Conservation (phyloP, 2,797 vertebrate genomes). For the Paramormyrops hopkinsi region DNA sequence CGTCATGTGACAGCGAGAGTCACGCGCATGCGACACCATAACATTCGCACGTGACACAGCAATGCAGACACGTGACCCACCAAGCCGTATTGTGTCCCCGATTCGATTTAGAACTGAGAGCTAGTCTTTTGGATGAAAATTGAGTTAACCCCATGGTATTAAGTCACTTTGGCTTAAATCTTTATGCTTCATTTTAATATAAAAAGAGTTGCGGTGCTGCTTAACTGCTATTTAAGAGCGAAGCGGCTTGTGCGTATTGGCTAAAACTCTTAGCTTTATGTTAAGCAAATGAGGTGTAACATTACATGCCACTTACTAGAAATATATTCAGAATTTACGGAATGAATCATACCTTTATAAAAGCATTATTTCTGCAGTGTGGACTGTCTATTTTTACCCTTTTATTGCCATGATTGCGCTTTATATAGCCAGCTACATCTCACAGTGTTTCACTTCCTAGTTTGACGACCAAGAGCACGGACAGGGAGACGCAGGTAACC, state of each 20-base stretch:
- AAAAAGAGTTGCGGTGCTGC: neutral
- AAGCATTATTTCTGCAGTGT: neutral
- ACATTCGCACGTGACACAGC: slow-evolving; percentile 26
- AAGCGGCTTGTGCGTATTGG: neutral
- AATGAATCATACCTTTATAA: neutral
- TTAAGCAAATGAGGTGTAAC: neutral
- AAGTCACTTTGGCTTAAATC: neutral
- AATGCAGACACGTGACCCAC: neutral
- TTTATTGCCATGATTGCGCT: neutral
- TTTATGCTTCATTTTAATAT: neutral
- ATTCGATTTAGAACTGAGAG: neutral
- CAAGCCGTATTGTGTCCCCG: neutral
- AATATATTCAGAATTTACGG: neutral
- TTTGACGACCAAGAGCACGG: neutral
- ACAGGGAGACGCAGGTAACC: neutral
- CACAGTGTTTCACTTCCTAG: neutral
- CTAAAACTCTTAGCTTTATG: neutral
- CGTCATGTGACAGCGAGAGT: slow-evolving; percentile 34
- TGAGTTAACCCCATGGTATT: neutral
- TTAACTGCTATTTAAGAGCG: neutral
- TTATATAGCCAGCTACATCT: neutral
- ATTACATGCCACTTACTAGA: neutral
- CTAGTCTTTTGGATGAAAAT: neutral
- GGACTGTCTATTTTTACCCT: neutral
- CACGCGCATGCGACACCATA: slow-evolving; percentile 33